Conservation (phyloP, 2,113 vertebrate species). For the Martes martes region DNA sequence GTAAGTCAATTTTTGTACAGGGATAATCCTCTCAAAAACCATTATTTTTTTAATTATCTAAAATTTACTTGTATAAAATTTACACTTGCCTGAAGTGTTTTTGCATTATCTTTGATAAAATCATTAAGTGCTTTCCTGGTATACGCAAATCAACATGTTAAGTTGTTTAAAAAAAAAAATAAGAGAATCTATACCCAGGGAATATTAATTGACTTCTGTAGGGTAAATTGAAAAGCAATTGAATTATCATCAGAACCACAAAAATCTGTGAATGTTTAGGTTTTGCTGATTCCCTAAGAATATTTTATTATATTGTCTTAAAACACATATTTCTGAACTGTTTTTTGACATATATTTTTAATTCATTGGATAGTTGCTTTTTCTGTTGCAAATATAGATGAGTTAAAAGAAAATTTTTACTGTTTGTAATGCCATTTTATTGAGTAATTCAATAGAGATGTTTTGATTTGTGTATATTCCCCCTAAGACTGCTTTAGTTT, state of each 20-base stretch:
- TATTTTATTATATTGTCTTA: not conserved
- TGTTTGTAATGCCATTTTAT: not conserved
- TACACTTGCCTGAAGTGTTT: not conserved
- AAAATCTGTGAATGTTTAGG: not conserved
- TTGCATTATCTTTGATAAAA: not conserved
- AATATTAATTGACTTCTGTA: not conserved
- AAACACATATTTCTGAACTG: not conserved
- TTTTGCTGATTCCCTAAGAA: not conserved
- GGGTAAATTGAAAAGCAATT: not conserved
- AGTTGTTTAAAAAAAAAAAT: not conserved
- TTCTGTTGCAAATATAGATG: not conserved
- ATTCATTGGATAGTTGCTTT: not conserved
- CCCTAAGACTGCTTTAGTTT: not conserved
- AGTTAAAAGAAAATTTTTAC: not conserved
- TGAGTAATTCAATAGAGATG: not conserved
- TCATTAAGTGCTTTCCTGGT: not conserved
- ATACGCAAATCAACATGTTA: not conserved
- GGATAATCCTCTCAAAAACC: not conserved
- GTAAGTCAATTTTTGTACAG: not conserved
- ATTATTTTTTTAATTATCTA: not conserved
- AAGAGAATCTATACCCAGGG: not conserved
- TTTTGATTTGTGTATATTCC: not conserved
- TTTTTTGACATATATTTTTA: not conserved
- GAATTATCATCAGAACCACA: not conserved
- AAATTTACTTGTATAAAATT: not conserved